Percentiles rank a stretch among this genome's conserved stretches.
These are phyloP conservation scores for Hormiphora californensis DNA, from an alignment of 37 sponge, comb jelly and placozoan species.

Conservation along the genomic window DNA sequence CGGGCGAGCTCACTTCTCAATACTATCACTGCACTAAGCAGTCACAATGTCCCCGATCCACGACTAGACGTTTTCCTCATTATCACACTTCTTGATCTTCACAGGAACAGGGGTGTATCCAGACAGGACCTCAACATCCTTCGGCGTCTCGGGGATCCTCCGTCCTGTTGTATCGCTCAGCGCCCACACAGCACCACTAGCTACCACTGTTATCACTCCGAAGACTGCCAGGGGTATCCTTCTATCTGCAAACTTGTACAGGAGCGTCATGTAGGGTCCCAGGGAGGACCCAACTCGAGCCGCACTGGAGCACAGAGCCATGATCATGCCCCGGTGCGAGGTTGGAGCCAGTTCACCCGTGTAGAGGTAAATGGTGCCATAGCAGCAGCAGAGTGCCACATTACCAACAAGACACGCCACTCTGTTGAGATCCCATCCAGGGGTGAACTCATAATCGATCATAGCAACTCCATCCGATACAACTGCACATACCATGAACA, in stretches of 20 bases:
- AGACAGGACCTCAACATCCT: not conserved
- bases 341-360: not conserved
- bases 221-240: not conserved
- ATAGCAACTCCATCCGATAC: no score
- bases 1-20: no score
- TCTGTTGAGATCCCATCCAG: no score
- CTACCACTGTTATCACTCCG: not conserved
- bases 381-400: not conserved
- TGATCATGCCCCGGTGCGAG: not conserved
- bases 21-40: no score
- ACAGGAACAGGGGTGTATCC: no score
- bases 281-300: not conserved
- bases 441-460: no score
- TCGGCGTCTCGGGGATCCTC: not conserved
- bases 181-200: not conserved
- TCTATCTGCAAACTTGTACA: not conserved
- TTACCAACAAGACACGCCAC: not conserved
- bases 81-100: no score
- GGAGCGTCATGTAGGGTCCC: not conserved
- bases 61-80: no score
- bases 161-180: not conserved
- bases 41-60: no score
- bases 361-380: not conserved
- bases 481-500: no score
- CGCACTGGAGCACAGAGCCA: not conserved